Percentiles rank a stretch among this genome's conserved stretches.
phyloP scores from a whole-genome alignment of 2,797 vertebrate genomes.

The Sphaeramia orbicularis region DNA sequence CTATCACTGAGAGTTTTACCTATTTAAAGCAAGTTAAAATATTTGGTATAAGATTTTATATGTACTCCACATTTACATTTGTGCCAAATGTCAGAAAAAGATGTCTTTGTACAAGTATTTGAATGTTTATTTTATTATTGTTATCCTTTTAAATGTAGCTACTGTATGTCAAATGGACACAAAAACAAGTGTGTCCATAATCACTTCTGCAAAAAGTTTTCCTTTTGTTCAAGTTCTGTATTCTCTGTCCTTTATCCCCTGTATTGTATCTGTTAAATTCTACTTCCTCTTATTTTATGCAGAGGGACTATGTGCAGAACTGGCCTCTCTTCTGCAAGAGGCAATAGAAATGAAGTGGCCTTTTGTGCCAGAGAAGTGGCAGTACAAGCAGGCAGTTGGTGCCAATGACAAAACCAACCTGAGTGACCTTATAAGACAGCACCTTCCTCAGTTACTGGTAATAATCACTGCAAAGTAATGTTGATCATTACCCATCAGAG shows the following conservation, averaged over 20 bases:
- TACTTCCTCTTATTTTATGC: slow-evolving; percentile 22
- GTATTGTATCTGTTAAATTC: background rate
- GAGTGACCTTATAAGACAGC: slow-evolving; percentile 86
- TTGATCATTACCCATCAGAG: background rate
- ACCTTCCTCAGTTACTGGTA: slow-evolving; percentile 91
- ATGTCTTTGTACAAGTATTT: no score
- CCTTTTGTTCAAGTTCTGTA: no score
- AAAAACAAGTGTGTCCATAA: no score
- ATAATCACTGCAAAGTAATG: slow-evolving; percentile 4
- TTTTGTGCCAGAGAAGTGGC: slow-evolving; percentile 97
- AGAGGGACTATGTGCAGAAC: slow-evolving; percentile 89
- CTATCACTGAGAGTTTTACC: no score
- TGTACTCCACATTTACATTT: no score
- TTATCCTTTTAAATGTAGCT: no score
- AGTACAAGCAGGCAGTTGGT: slow-evolving; percentile 89
- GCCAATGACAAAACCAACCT: slow-evolving; percentile 94
- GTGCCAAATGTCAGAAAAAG: no score
- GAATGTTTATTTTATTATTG: no score
- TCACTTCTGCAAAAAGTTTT: no score
- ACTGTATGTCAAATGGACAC: no score
- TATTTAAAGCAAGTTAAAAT: no score
- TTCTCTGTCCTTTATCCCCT: background rate
- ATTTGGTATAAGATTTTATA: no score
- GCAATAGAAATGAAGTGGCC: slow-evolving; percentile 96
- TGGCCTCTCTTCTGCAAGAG: slow-evolving; percentile 91